Conservation (phyloP, 2,888 invertebrate genomes). For the Machimus rusticus region DNA sequence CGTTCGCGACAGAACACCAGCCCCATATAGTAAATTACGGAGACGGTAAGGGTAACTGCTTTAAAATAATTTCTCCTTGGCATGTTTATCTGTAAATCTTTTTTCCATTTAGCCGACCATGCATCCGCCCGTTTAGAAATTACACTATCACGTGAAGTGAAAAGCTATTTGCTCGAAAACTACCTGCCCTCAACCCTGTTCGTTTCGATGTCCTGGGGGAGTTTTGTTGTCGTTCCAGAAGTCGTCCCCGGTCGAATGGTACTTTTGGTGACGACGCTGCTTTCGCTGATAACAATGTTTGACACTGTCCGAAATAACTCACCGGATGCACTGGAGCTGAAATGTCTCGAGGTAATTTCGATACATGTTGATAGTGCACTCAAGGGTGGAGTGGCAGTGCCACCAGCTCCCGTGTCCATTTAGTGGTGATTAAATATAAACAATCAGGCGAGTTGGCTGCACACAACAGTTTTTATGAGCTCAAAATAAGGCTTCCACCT, state of each 20-base stretch:
- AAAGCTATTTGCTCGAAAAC: slow-evolving; percentile 70
- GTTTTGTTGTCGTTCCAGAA: slow-evolving; percentile 72
- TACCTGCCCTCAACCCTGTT: slow-evolving; percentile 71
- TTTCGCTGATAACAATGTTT: slow-evolving; percentile 72
- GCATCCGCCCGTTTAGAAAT: slow-evolving; percentile 70
- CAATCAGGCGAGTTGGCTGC: background rate
- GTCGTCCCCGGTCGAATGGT: slow-evolving; percentile 71
- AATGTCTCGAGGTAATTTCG: slow-evolving; percentile 66
- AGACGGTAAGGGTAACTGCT: slow-evolving; percentile 67
- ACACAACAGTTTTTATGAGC: background rate
- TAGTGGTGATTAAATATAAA: slow-evolving; percentile 41
- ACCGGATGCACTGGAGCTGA: slow-evolving; percentile 70
- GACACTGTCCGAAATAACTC: slow-evolving; percentile 73
- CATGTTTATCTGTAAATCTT: background rate
- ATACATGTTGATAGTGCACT: background rate
- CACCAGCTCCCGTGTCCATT: slow-evolving; percentile 5
- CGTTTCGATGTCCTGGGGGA: slow-evolving; percentile 73
- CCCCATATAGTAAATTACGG: slow-evolving; percentile 70
- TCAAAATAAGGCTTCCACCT: background rate
- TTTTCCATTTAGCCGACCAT: slow-evolving; percentile 65
- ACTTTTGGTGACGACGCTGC: slow-evolving; percentile 69
- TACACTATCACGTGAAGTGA: slow-evolving; percentile 68
- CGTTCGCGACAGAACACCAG: slow-evolving; percentile 69
- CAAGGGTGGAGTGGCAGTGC: background rate
- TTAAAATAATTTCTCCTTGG: background rate